phyloP scores from a whole-genome alignment of 2,888 invertebrate genomes.

The Cynaeus angustus region DNA sequence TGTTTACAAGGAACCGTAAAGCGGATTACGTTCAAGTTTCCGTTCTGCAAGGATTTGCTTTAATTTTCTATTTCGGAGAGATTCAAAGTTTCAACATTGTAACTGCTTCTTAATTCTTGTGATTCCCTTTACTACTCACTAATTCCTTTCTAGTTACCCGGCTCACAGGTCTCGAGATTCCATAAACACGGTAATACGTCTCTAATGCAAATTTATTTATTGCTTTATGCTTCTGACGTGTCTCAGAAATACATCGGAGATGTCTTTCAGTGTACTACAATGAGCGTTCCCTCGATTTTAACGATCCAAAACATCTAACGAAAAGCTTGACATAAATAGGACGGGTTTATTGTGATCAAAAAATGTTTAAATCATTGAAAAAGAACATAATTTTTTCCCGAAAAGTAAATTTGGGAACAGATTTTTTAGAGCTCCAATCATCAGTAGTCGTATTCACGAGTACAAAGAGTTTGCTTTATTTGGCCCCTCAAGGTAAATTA shows the following conservation, averaged over 20 bases:
- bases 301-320: constrained; percentile 21
- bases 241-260: constrained; percentile 2
- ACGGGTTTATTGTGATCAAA: constrained; percentile 8
- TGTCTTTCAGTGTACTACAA: constrained; percentile 16
- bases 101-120: constrained; percentile 30
- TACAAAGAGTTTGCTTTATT: no score
- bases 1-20: constrained; percentile 15
- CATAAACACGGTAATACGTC: constrained; percentile 32
- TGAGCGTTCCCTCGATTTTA: constrained; percentile 6
- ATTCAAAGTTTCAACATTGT: constrained; percentile 36
- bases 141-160: constrained; percentile 33
- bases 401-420: no score
- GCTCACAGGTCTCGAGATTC: constrained; percentile 7
- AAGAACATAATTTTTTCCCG: no score
- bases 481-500: no score
- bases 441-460: no score
- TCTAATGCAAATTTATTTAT: constrained; percentile 44
- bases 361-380: constrained; percentile 13
- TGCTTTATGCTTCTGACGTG: constrained; percentile 18
- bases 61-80: constrained; percentile 28
- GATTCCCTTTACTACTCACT: constrained; percentile 30
- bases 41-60: constrained; percentile 22
- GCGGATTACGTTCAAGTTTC: constrained; percentile 26
- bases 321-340: constrained; percentile 22
- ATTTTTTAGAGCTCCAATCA: not conserved